These are phyloP conservation scores for Acleris laterana DNA, from an alignment of 2,888 invertebrate genomes.

Conservation along the genomic window DNA sequence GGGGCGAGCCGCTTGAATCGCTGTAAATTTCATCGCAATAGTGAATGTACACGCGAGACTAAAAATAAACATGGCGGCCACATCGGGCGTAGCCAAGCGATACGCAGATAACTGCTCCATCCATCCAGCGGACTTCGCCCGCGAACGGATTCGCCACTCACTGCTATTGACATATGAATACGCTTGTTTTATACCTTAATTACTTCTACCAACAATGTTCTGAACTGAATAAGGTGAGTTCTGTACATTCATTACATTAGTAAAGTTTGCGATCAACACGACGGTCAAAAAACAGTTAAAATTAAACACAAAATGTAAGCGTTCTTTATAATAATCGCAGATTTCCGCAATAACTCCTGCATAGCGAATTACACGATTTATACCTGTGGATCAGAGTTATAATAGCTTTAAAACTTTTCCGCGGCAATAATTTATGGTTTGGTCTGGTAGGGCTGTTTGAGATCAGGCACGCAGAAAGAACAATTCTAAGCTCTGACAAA, in stretches of 20 bases:
- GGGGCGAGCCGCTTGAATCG: constrained; percentile 51
- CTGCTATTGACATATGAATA: constrained; percentile 45
- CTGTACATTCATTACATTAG: no score
- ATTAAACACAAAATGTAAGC: constrained; percentile 27
- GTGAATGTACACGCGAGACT: constrained; percentile 75
- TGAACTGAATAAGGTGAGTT: no score
- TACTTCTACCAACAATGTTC: constrained; percentile 48
- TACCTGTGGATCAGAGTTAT: constrained; percentile 57
- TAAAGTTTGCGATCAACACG: constrained; percentile 31
- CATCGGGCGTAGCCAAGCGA: constrained; percentile 74
- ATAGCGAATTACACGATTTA: constrained; percentile 50
- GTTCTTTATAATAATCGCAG: constrained; percentile 22
- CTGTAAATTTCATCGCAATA: constrained; percentile 78
- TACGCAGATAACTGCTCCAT: constrained; percentile 73
- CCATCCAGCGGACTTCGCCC: constrained; percentile 50
- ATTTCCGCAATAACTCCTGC: constrained; percentile 43
- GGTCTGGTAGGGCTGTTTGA: constrained; percentile 53
- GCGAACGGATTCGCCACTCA: constrained; percentile 19
- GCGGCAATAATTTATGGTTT: constrained; percentile 64
- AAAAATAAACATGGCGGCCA: constrained; percentile 78
- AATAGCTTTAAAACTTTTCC: constrained; percentile 63
- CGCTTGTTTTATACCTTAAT: constrained; percentile 61
- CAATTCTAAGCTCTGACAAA: constrained; percentile 58
- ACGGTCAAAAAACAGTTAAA: constrained; percentile 43
- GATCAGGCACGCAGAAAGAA: constrained; percentile 64